Percentiles rank a stretch among this genome's conserved stretches.
Evolutionary conservation across 2,888 invertebrate genomes (phyloP).

Genomic region (Hydropsyche betteni): DNA sequence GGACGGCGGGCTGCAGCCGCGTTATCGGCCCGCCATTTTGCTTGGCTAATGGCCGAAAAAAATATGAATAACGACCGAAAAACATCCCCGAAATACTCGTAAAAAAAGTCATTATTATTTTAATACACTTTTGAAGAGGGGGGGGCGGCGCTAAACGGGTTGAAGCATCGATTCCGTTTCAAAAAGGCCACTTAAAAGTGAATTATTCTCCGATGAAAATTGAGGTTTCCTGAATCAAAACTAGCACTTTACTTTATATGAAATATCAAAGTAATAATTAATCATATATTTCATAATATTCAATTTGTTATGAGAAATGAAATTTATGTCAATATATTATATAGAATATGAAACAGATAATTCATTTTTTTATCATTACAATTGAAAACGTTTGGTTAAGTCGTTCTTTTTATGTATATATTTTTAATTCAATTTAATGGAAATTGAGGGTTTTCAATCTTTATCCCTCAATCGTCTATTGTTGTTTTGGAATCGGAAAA

Average conservation of each 20-base stretch:
- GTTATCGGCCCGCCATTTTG: constrained; percentile 35
- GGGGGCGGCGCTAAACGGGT: neutral
- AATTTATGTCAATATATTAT: no score
- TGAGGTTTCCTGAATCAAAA: no score
- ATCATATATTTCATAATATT: no score
- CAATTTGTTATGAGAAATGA: no score
- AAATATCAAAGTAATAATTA: no score
- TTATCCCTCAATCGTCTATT: neutral
- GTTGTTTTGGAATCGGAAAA: neutral
- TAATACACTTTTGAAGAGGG: constrained; percentile 2
- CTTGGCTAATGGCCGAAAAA: constrained; percentile 29
- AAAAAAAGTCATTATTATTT: constrained; percentile 23
- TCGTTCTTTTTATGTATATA: no score
- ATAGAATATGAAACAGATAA: no score
- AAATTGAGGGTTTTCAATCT: neutral
- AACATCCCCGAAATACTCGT: constrained; percentile 10
- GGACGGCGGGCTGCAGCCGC: neutral
- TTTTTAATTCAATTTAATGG: no score
- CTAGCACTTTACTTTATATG: no score
- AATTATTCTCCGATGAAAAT: constrained; percentile 14
- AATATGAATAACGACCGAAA: constrained; percentile 29
- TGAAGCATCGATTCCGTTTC: constrained; percentile 1
- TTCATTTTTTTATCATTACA: no score
- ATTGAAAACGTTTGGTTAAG: no score
- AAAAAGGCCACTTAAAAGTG: constrained; percentile 3